These are phyloP conservation scores for Tipula helvola DNA, from an alignment of 2,888 invertebrate species.

Conservation along the genomic window DNA sequence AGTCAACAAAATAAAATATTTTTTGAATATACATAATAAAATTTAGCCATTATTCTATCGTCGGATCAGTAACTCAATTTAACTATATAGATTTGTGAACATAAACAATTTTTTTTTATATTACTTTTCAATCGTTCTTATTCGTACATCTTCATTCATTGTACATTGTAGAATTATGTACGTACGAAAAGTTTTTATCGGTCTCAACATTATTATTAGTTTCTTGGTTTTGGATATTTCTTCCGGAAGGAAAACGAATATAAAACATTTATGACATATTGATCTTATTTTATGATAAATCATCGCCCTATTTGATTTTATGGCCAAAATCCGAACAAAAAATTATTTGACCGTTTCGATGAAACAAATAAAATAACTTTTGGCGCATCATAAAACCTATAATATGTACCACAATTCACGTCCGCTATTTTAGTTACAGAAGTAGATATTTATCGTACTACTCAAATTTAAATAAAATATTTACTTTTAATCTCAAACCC, in stretches of 20 bases:
- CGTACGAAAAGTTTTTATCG: not conserved
- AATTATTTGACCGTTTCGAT: not conserved
- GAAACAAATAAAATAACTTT: not conserved
- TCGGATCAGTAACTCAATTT: not conserved
- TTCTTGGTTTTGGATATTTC: not conserved
- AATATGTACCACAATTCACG: not conserved
- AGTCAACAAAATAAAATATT: not conserved
- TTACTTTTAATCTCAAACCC: not conserved
- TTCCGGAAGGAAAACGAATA: not conserved
- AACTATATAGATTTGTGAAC: not conserved
- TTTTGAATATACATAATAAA: not conserved
- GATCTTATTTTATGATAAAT: not conserved
- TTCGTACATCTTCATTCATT: not conserved
- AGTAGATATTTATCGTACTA: not conserved
- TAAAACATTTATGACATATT: constrained; percentile 4
- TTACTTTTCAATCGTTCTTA: not conserved
- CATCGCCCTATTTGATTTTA: not conserved
- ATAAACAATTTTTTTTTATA: not conserved
- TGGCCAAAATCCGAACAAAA: not conserved
- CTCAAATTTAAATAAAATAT: not conserved
- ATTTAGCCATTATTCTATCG: not conserved
- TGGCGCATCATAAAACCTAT: not conserved
- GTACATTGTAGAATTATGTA: not conserved
- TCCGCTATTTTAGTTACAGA: not conserved
- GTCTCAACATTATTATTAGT: not conserved